Conservation (phyloP, 23 tunicate species). For the Oikopleura vanhoeffeni region DNA sequence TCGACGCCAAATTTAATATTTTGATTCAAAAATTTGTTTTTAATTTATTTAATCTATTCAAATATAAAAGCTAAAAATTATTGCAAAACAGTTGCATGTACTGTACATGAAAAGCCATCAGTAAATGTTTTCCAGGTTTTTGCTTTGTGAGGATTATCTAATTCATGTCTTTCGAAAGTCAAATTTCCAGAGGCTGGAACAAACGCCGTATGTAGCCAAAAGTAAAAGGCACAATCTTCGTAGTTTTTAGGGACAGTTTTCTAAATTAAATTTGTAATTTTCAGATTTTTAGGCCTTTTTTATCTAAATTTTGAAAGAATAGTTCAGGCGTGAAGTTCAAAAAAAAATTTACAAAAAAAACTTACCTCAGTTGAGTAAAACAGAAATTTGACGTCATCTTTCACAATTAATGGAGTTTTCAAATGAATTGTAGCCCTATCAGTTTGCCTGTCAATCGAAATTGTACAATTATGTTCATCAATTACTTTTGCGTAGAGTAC, state of each 20-base stretch:
- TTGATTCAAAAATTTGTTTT: too few relatives aligned
- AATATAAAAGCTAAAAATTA: not conserved
- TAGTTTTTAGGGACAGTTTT: slow-evolving; percentile 58
- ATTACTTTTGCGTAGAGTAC: not conserved
- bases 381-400: slow-evolving; percentile 68
- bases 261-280: slow-evolving; percentile 14
- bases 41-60: not conserved
- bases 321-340: too few relatives aligned
- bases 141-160: slow-evolving; percentile 89
- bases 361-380: slow-evolving; percentile 74
- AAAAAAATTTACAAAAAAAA: too few relatives aligned
- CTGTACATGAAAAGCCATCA: slow-evolving; percentile 41
- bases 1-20: too few relatives aligned
- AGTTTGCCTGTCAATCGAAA: not conserved
- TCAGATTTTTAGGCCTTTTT: not conserved
- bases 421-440: slow-evolving; percentile 25
- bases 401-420: slow-evolving; percentile 23
- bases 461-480: not conserved
- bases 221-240: slow-evolving; percentile 67
- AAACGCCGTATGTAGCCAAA: slow-evolving; percentile 74
- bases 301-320: not conserved
- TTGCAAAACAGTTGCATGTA: not conserved
- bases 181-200: slow-evolving; percentile 26
- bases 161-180: slow-evolving; percentile 33
- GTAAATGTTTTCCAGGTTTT: slow-evolving; percentile 78